Conservation (phyloP, 2,113 vertebrate genomes). For the Micromys minutus region DNA sequence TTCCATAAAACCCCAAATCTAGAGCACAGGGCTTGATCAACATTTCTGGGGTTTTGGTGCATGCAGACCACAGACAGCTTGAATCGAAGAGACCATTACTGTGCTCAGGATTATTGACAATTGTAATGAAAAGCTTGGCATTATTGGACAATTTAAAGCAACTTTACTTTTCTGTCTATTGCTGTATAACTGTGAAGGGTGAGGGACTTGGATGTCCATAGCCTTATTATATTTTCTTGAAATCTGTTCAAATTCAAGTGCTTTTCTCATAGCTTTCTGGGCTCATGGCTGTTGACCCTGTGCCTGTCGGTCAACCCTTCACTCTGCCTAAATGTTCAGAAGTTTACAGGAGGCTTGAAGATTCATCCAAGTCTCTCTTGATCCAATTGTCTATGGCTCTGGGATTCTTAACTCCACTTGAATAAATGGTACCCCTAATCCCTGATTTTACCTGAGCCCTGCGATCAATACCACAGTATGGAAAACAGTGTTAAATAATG, state of each 20-base stretch:
- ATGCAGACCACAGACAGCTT: not conserved
- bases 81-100: not conserved
- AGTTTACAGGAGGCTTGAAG: constrained; percentile 38
- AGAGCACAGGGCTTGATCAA: not conserved
- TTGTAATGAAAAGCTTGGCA: not conserved
- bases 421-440: not conserved
- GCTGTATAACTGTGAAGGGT: not conserved
- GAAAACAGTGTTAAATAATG: constrained; percentile 16
- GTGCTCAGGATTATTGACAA: not conserved
- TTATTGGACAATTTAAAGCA: not conserved
- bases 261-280: not conserved
- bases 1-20: not conserved
- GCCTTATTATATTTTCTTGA: not conserved
- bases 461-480: not conserved
- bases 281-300: not conserved
- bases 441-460: not conserved
- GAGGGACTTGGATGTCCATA: not conserved
- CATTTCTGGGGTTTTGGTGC: not conserved
- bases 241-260: constrained; percentile 29
- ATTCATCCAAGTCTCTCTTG: not conserved
- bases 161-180: constrained; percentile 11
- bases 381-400: not conserved
- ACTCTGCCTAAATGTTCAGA: not conserved
- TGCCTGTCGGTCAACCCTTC: not conserved
- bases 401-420: constrained; percentile 14